Evolutionary conservation across 2,888 invertebrate genomes (phyloP).

Genomic region (Syritta pipiens): DNA sequence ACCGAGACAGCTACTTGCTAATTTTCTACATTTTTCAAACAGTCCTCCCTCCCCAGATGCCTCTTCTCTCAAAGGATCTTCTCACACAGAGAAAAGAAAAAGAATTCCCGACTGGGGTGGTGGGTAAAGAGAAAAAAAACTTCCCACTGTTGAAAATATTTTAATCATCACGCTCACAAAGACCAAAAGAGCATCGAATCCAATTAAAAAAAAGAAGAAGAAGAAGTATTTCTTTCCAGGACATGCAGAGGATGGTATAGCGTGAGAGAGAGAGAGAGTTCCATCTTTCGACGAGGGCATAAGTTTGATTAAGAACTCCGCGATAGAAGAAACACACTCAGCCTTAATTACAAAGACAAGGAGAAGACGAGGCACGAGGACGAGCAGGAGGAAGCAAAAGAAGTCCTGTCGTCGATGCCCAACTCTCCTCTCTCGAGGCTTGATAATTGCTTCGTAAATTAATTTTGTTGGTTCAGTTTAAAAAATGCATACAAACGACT

Average conservation of each 20-base stretch:
- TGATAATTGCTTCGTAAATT: conserved; percentile 67
- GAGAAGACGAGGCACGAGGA: not conserved
- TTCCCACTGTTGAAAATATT: conserved; percentile 3
- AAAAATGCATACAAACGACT: conserved; percentile 17
- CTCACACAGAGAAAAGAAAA: not conserved
- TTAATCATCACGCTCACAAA: conserved; percentile 22
- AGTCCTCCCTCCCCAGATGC: no score
- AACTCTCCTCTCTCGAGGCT: conserved; percentile 10
- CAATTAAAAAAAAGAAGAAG: conserved; percentile 35
- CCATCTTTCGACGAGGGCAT: conserved; percentile 7
- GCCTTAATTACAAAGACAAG: conserved; percentile 46
- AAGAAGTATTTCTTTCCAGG: no score
- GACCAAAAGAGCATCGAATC: conserved; percentile 43
- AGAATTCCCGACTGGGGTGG: not conserved
- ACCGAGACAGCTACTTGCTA: not conserved
- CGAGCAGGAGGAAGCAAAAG: not conserved
- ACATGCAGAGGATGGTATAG: not conserved
- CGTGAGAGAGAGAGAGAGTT: not conserved
- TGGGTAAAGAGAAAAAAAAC: no score
- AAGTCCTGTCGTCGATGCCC: no score
- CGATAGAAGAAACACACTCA: conserved; percentile 19
- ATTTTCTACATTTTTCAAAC: not conserved
- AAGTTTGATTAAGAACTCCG: conserved; percentile 40
- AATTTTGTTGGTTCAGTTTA: conserved; percentile 56
- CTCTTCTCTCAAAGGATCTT: conserved; percentile 3